phyloP scores from a whole-genome alignment of 2,797 vertebrate species.

The Microctenopoma stevenorrisi region DNA sequence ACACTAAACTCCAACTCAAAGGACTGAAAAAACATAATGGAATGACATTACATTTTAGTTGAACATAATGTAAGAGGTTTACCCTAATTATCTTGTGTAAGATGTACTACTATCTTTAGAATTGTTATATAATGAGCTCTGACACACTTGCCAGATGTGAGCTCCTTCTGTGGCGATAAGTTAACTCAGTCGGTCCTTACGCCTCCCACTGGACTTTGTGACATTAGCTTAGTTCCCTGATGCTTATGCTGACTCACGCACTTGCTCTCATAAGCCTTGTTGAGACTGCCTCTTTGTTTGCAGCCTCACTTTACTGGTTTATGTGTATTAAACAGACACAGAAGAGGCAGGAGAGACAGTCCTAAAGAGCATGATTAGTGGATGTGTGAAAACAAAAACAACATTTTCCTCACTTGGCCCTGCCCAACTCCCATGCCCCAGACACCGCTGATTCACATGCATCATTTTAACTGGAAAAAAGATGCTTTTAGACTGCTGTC shows the following conservation, averaged over 20 bases:
- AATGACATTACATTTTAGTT: background rate
- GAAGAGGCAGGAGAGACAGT: conserved; percentile 19
- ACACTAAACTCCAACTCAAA: background rate
- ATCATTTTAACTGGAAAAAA: background rate
- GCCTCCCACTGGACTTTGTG: conserved; percentile 51
- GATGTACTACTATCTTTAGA: conserved; percentile 3
- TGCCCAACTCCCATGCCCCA: background rate
- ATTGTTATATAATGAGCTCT: conserved; percentile 32
- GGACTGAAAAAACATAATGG: background rate
- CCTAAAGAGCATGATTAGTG: background rate
- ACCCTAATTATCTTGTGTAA: conserved; percentile 14
- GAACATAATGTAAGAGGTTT: background rate
- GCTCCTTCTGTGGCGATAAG: conserved; percentile 55
- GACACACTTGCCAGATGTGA: conserved; percentile 41
- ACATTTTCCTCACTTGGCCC: background rate
- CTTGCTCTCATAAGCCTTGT: conserved; percentile 44
- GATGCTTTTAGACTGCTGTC: conserved; percentile 46
- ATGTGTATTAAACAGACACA: conserved; percentile 38
- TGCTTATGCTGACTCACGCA: conserved; percentile 59
- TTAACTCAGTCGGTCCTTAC: conserved; percentile 44
- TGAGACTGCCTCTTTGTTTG: conserved; percentile 36
- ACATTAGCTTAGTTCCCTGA: conserved; percentile 59
- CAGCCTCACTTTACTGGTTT: conserved; percentile 25
- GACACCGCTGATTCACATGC: background rate
- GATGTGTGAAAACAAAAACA: background rate